These are phyloP conservation scores for Drosophila ustulata DNA, from an alignment of 2,888 invertebrate genomes.

Conservation along the genomic window DNA sequence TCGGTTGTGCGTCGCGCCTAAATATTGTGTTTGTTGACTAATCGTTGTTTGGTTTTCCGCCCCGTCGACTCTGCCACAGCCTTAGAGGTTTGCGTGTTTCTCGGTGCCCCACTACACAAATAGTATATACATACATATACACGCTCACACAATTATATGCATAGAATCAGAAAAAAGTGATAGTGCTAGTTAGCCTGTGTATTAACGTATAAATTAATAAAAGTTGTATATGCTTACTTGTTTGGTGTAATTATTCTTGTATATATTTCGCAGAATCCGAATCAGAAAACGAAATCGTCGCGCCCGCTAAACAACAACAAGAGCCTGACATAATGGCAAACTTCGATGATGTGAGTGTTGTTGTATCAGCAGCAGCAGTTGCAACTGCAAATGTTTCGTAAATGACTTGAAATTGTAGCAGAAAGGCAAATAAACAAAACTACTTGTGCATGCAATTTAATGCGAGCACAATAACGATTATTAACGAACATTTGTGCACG, in stretches of 20 bases:
- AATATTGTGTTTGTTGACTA: conserved; percentile 33
- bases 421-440: conserved; percentile 24
- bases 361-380: conserved; percentile 10
- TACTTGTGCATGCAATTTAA: conserved; percentile 51
- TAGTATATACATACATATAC: conserved; percentile 36
- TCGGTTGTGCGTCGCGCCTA: conserved; percentile 44
- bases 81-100: conserved; percentile 17
- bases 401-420: conserved; percentile 23
- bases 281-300: conserved; percentile 63
- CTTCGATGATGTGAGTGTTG: conserved; percentile 83
- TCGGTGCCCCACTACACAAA: conserved; percentile 25
- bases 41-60: conserved; percentile 27
- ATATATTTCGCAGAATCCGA: conserved; percentile 67
- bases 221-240: conserved; percentile 32
- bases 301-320: conserved; percentile 48
- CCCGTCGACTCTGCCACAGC: conserved; percentile 17
- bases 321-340: conserved; percentile 81
- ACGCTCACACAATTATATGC: not conserved
- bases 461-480: conserved; percentile 59
- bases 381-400: conserved; percentile 54
- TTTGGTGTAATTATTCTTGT: conserved; percentile 44
- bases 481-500: conserved; percentile 67
- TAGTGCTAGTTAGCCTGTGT: conserved; percentile 42
- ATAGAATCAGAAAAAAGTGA: conserved; percentile 48
- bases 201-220: conserved; percentile 31